phyloP scores from a whole-genome alignment of 2,113 vertebrate species.

The Fukomys damarensis region DNA sequence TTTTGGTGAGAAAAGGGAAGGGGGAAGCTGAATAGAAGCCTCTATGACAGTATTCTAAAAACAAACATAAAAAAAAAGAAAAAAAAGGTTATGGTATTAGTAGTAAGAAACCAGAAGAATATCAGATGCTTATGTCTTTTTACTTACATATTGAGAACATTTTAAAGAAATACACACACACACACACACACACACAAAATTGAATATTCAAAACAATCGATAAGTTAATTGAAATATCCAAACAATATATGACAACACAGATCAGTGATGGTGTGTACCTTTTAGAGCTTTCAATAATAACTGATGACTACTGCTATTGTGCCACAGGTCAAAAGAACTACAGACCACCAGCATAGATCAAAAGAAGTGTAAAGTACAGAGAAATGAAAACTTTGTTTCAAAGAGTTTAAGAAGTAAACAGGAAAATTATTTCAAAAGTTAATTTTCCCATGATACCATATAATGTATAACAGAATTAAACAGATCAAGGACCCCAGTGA shows the following conservation, averaged over 20 bases:
- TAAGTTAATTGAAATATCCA: not conserved
- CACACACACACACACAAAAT: not conserved
- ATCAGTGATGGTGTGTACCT: not conserved
- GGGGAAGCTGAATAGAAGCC: slow-evolving; percentile 95
- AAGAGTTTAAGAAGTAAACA: not conserved
- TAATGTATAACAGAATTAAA: not conserved
- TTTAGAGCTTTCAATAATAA: not conserved
- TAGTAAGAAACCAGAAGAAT: not conserved
- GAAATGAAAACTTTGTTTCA: not conserved
- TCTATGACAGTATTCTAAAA: slow-evolving; percentile 94
- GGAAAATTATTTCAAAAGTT: not conserved
- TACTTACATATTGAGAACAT: not conserved
- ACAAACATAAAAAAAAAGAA: not conserved
- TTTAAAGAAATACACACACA: not conserved
- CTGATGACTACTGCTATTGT: too few species aligned
- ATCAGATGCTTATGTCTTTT: not conserved
- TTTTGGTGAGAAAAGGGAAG: slow-evolving; percentile 91
- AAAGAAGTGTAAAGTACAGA: not conserved
- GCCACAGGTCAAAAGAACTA: not conserved
- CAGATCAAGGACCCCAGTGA: not conserved
- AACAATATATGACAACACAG: not conserved
- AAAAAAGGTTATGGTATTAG: not conserved
- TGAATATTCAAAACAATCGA: not conserved
- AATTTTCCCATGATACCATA: not conserved
- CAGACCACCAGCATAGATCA: not conserved